Evolutionary conservation across 1,140 invertebrate species (phyloP).

Genomic region (Conopomorpha cramerella): DNA sequence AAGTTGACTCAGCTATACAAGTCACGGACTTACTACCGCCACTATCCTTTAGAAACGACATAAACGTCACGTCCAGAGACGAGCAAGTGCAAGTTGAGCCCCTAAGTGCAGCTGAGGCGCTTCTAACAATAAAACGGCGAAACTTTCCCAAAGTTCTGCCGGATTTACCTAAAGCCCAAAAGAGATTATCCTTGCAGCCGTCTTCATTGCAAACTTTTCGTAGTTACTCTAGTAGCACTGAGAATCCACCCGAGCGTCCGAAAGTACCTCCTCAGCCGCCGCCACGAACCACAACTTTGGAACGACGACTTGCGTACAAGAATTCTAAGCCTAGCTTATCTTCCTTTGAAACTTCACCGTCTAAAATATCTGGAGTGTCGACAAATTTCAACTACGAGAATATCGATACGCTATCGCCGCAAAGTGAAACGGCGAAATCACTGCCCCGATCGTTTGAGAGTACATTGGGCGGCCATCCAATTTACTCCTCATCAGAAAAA

Average conservation of each 20-base stretch:
- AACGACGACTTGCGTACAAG: constrained; percentile 47
- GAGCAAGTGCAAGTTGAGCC: constrained; percentile 34
- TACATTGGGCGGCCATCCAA: no score
- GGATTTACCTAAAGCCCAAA: constrained; percentile 65
- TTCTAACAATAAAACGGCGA: constrained; percentile 72
- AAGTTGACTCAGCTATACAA: constrained; percentile 22
- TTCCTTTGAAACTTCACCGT: constrained; percentile 26
- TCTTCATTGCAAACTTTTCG: constrained; percentile 40
- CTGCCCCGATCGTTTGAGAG: constrained; percentile 14
- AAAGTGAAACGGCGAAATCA: constrained; percentile 8
- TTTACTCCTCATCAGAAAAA: constrained; percentile 15
- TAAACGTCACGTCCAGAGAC: constrained; percentile 74
- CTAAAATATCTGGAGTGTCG: constrained; percentile 15
- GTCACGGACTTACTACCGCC: constrained; percentile 56
- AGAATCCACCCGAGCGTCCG: constrained; percentile 37
- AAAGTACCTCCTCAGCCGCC: constrained; percentile 68
- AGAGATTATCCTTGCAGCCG: constrained; percentile 61
- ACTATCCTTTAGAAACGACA: constrained; percentile 61
- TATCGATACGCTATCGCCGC: constrained; percentile 25
- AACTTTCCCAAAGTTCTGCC: constrained; percentile 85
- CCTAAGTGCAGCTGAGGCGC: constrained; percentile 69
- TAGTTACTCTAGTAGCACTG: constrained; percentile 29
- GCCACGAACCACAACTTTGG: constrained; percentile 67
- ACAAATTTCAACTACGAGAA: constrained; percentile 34
- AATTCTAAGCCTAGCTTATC: constrained; percentile 32